Evolutionary conservation across 2,113 vertebrate species (phyloP), one percentile per base, ranked within the genome.

Genomic region (Trichomycterus rosablanca): DNA sequence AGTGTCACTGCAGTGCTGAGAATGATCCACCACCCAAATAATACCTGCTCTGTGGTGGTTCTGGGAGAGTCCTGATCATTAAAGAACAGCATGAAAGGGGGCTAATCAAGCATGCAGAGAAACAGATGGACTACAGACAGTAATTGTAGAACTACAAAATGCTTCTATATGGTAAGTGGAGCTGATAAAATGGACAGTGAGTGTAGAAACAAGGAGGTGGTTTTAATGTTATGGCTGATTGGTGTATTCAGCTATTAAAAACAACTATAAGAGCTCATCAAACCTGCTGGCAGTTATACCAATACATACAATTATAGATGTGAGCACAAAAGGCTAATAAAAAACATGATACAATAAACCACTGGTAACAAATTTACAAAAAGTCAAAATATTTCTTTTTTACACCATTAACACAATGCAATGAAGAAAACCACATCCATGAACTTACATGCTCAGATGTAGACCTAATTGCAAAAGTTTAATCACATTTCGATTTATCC

Each of bases 401-500:
- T 67, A 78, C 70, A 71, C 76, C 74, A 77, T 81, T 75, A 68
- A 70, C 72, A 71, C 65, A 59, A 59, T 15, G 16, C 49, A 74
- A 64, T 34, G 19, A 20, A 57, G 68, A 73, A 73, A 75, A 80
- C 67, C 63, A 52, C 52, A 43, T 60, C 39, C 28, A 59, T 71
- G 48, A 76, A 80, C 55, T 59, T 61, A 67, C 81, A 77, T 72
- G 59, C 61, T 56, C 39, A 20, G 70, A 74, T 63, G 49, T 76
- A 74, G 71, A 72, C 71, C 69, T 74, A 74, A 78, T 82, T 84
- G 78, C 72, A 76, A 82, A 78, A 81, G 81, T 74, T 72, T 78
- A 64, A 73, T 68, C 70, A 68, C n/a, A 34, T 74, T 74, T 76
- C 53, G 70, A 75, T 80, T 80, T 71, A 75, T 80, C 79, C 70